Base-by-base conservation (phyloP, 2,888 invertebrate genomes). In the Agapostemon virescens region DNA sequence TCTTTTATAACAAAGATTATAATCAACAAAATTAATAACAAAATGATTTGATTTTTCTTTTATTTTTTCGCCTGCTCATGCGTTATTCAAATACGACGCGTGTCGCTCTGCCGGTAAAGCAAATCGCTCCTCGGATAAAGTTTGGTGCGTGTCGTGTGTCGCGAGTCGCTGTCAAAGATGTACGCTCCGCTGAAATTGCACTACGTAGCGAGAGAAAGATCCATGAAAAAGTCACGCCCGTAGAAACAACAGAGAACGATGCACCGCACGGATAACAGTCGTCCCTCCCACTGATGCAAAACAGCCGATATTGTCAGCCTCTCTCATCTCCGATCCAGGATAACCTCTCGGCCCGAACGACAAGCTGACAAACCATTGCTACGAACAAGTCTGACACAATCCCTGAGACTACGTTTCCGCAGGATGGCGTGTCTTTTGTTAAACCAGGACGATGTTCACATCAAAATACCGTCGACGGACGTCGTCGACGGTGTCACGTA, bases 351-450 rank as follows among this genome's bases (percentile, higher is more conserved):
- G 55, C 71, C 64, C 55, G 30, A 49, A 69, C 79, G 67, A 61
- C 58, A 70, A 36, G 30, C 26, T 49, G 45, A 67, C 52, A 74
- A n/a, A 36, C 36, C 17, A 26, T 49, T 66, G 79, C 72, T 78
- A 73, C 82, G 72, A 80, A 23, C 68, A 2, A 42, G 55, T 7
- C 13, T 2, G 33, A 33, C 72, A 49, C 55, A 15, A 77, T 55
- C 33, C 13, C 9, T 20, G 7, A 52, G 58, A 40, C 26, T 15
- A 11, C 23, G 17, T 42, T n/a, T 15, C 26, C 0, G 36, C 42
- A 91, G 85, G 88, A 97, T 97, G 97, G 96, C 97, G 89, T 96
- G 96, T 89, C 96, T 96, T 90, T 94, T 96, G 89, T 94, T 94
- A 86, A 94, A 96, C 90, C 94, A 95, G 86, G 95, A 95, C 77